A percentile compares a stretch with the other conserved stretches of the same genome.
Conservation (phyloP, 2,113 vertebrate species). For the Cyprinodon tularosa region DNA sequence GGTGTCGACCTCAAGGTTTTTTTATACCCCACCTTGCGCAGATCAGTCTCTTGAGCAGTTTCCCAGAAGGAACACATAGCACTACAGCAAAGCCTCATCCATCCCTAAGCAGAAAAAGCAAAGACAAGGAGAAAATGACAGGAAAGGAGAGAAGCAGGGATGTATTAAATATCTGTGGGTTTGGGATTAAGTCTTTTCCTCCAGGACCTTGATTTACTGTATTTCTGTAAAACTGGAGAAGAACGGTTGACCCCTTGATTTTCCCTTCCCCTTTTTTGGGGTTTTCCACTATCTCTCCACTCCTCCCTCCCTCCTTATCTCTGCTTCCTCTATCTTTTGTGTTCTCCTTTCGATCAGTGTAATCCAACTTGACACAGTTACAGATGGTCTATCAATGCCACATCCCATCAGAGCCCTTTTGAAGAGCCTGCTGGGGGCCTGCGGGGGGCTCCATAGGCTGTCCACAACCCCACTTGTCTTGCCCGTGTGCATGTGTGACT, state of each 20-base stretch:
- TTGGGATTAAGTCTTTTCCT: conserved; percentile 79
- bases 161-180: conserved; percentile 41
- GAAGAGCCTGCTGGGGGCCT: conserved; percentile 70
- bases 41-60: conserved; percentile 72
- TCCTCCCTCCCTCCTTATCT: conserved; percentile 68
- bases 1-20: conserved; percentile 65
- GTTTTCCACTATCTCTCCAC: conserved; percentile 19
- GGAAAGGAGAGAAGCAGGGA: conserved; percentile 24
- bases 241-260: conserved; percentile 72
- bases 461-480: conserved; percentile 49
- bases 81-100: conserved; percentile 66
- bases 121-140: background rate
- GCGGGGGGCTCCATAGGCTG: conserved; percentile 75
- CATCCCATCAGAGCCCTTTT: conserved; percentile 81
- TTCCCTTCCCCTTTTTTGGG: conserved; percentile 34
- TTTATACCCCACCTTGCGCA: conserved; percentile 62
- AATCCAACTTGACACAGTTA: conserved; percentile 87
- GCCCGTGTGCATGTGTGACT: background rate
- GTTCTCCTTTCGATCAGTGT: conserved; percentile 72
- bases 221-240: conserved; percentile 16
- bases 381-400: conserved; percentile 86
- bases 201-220: conserved; percentile 67
- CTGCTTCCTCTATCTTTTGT: conserved; percentile 79
- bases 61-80: conserved; percentile 75
- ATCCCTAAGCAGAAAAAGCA: conserved; percentile 57